Evolutionary conservation across 2,113 vertebrate species (phyloP), one percentile per base, ranked within the genome.

Genomic region (Rhabdornis inornatus): DNA sequence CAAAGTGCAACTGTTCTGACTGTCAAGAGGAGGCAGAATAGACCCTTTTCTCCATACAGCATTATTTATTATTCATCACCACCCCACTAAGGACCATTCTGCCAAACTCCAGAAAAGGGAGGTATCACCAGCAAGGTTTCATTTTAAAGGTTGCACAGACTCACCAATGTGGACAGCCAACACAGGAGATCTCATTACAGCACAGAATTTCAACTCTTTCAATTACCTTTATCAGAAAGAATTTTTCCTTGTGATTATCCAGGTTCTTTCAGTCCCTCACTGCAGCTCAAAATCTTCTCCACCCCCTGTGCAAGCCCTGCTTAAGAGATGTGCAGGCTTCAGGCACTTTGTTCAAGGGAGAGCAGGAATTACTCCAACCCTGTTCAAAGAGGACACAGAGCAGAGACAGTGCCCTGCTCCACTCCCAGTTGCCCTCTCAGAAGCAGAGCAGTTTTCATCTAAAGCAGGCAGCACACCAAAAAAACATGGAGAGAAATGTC

Each of bases 211-310:
- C 89, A 55, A 15, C 63, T 53, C 90, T 89, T 95, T 87, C 79
- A 94, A 69, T 90, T 86, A n/a, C 35, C 45, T 66, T 87, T 82
- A 94, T 94, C 91, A 96, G 89, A 95, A 86, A 80, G 93, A 92
- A 94, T 96, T 93, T 95, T 94, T 88, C 75, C 74, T 83, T 94
- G 68, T 90, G 92, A 88, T 93, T 63, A 96, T 28, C 76, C 83
- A 96, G 44, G 28, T 87, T 79, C 60, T 92, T 80, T 93, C 88
- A 78, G 86, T 45, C 37, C 50, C 47, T 40, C 53, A 35, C 65
- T 65, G 53, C 28, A 72, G 65, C 91, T 79, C 61, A 57, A 60
- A 72, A 53, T 69, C 87, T 79, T 78, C 60, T 55, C 23, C 63
- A 45, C 45, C 16, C 33, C 16, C 42, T 31, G 70, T 33, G 49